Conservation (phyloP, 2,888 invertebrate species). For the Morpho achilles region DNA sequence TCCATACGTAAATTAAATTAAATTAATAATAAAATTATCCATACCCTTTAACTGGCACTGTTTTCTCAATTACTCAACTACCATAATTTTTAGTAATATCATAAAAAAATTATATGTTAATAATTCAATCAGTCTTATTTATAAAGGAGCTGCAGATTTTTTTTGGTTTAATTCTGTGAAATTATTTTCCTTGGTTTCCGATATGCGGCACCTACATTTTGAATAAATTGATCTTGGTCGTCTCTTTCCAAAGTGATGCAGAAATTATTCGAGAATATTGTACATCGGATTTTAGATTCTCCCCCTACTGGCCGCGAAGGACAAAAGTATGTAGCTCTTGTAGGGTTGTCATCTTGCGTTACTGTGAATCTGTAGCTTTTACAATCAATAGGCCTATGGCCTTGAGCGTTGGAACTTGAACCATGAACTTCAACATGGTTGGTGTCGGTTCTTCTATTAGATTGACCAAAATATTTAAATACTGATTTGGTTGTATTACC, state of each 20-base stretch:
- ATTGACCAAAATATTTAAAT: constrained; percentile 39
- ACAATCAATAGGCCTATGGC: constrained; percentile 55
- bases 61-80: no score
- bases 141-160: no score
- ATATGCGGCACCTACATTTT: constrained; percentile 43
- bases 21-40: no score
- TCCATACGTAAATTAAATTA: no score
- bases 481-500: constrained; percentile 39
- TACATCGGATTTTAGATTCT: constrained; percentile 51
- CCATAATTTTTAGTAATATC: no score
- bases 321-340: constrained; percentile 61
- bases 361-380: constrained; percentile 68
- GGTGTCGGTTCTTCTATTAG: constrained; percentile 39
- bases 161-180: no score
- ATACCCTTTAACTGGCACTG: no score
- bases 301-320: constrained; percentile 55
- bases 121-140: no score
- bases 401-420: constrained; percentile 20
- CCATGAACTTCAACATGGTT: constrained; percentile 24
- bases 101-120: no score
- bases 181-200: constrained; percentile 46
- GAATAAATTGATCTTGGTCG: constrained; percentile 55
- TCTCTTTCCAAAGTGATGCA: constrained; percentile 62
- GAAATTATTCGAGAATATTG: constrained; percentile 68
- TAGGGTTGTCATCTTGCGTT: constrained; percentile 50